Percentiles rank a stretch among this genome's conserved stretches.
These are phyloP conservation scores for Acronicta psi DNA, from an alignment of 2,888 invertebrate genomes.

Conservation along the genomic window DNA sequence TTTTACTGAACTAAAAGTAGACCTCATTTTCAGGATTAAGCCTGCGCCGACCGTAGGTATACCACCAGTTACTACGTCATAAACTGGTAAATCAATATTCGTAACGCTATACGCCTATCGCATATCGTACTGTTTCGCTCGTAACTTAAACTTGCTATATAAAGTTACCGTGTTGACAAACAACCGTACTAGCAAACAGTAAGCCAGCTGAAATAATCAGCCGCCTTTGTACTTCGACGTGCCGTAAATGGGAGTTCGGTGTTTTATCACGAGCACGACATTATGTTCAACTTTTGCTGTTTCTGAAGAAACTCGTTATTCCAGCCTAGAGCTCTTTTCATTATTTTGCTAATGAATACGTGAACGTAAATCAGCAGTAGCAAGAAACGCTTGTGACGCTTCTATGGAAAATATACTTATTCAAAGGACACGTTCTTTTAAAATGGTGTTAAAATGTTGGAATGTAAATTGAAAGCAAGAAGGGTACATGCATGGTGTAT, in stretches of 20 bases:
- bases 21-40: constrained; percentile 3
- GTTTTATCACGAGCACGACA: constrained; percentile 5
- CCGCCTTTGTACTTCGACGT: constrained; percentile 32
- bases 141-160: constrained; percentile 46
- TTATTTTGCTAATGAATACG: no score
- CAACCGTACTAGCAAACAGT: constrained; percentile 30
- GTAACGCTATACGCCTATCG: constrained; percentile 46
- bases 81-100: constrained; percentile 49
- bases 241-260: constrained; percentile 19
- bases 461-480: no score
- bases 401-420: no score
- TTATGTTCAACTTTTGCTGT: constrained; percentile 15
- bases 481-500: no score
- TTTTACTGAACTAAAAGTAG: background rate
- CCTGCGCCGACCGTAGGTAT: background rate
- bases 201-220: constrained; percentile 35
- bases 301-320: constrained; percentile 11
- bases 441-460: no score
- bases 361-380: no score
- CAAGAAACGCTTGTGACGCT: no score
- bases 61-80: constrained; percentile 24
- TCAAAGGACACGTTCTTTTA: no score
- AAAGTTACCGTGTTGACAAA: constrained; percentile 52
- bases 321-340: no score
- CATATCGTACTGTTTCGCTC: constrained; percentile 33